Percentiles rank a stretch among this genome's conserved stretches.
These are phyloP conservation scores for Ennomos quercinarius DNA, from an alignment of 2,888 invertebrate species.

Conservation along the genomic window DNA sequence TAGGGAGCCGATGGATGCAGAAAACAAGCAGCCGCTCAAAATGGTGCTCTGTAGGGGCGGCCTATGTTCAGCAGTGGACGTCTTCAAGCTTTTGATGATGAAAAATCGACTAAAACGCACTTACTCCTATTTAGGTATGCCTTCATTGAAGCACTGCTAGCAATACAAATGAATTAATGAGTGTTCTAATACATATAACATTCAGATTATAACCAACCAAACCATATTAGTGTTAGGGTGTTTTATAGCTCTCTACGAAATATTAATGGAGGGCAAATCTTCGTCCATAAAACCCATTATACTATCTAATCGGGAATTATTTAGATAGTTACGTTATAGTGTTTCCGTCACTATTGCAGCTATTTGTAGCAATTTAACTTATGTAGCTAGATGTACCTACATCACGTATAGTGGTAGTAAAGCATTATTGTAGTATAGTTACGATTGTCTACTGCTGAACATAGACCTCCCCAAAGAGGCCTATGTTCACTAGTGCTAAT, in stretches of 20 bases:
- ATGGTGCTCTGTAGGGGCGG: no score
- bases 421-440: slow-evolving; percentile 4
- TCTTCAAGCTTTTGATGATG: no score
- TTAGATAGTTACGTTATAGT: not conserved
- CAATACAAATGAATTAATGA: not conserved
- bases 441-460: no score
- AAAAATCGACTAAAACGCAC: no score
- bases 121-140: no score
- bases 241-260: slow-evolving; percentile 13
- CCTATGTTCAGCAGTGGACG: no score
- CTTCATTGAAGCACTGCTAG: slow-evolving; percentile 3
- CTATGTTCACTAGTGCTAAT: no score
- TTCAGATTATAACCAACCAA: not conserved
- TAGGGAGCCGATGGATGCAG: no score
- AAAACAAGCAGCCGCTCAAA: no score
- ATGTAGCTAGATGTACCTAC: not conserved
- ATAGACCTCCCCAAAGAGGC: no score
- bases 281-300: slow-evolving; percentile 19
- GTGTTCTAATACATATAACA: not conserved
- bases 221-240: not conserved
- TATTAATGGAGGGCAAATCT: slow-evolving; percentile 16
- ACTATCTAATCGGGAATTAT: slow-evolving; percentile 21
- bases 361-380: no score
- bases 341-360: not conserved
- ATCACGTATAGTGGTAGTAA: not conserved